phyloP scores from a whole-genome alignment of 37 sponge, comb jelly and placozoan genomes.

The Chondrosia reniformis region DNA sequence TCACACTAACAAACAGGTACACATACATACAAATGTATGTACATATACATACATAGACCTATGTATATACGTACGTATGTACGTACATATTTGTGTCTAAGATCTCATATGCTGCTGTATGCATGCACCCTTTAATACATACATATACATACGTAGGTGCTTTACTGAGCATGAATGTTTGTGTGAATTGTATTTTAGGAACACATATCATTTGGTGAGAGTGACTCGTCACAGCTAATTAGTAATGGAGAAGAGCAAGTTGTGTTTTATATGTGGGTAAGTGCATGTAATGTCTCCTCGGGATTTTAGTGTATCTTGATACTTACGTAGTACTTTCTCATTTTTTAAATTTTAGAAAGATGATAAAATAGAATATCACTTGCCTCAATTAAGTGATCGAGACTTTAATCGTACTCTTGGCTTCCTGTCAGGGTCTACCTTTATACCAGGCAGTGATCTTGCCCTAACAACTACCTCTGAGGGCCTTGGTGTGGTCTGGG shows the following conservation, averaged over 20 bases:
- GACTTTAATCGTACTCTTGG: conserved; percentile 90
- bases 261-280: conserved; percentile 86
- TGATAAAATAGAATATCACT: background rate
- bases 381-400: conserved; percentile 33
- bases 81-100: background rate
- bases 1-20: conserved; percentile 19
- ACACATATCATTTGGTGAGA: conserved; percentile 54
- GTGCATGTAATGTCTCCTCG: background rate
- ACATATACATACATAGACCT: background rate
- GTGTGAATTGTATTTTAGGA: conserved; percentile 19
- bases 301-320: no score
- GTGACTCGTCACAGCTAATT: conserved; percentile 59
- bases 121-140: background rate
- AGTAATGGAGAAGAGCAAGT: conserved; percentile 78
- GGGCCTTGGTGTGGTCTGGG: conserved; percentile 92
- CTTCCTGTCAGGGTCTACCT: conserved; percentile 65
- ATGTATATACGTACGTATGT: background rate
- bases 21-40: background rate
- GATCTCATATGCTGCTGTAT: background rate
- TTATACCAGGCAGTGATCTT: conserved; percentile 49
- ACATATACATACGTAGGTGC: background rate
- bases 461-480: conserved; percentile 82
- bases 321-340: background rate
- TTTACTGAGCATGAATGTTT: background rate
- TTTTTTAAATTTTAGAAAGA: background rate